Base-by-base conservation (phyloP, 2,888 invertebrate genomes). In the Timema podura region DNA sequence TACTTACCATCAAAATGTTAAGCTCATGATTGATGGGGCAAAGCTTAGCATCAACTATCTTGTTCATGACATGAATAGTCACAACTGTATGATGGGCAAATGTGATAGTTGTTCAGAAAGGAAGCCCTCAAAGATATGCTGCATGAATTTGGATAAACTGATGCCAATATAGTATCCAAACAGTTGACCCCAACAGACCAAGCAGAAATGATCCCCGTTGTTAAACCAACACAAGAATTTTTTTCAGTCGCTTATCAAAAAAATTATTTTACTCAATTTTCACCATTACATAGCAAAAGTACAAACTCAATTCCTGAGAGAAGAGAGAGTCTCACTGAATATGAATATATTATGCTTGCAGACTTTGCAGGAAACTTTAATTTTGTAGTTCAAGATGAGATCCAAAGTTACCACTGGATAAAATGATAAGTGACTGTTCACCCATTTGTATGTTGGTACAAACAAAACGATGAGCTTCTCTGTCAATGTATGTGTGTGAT, bases 311-410 rank as follows among this genome's bases (percentile, higher is more conserved):
- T 61, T 44, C 61, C 61, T 61, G 61, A 61, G 44, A 61, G 30
- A 30, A 45, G 13, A 61, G 61, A 57, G 44, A 61, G 13, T 5
- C n/a, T n/a, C 10, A 44, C 11, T 30, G n/a, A 61, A 30, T 11
- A 16, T 44, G 61, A 61, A 45, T 61, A 30, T 45, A 61, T 61
- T 61, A 5, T 44, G 16, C 61, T 61, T 61, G 61, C 16, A 61
- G 61, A 16, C 44, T 61, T 61, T 44, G 61, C 61, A 61, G 61
- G 30, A 61, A 61, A 61, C 61, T 30, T 61, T 61, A 61, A 30
- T 44, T 61, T 61, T 61, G 61, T 61, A 44, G 13, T 61, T 45
- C 61, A 61, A 61, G 61, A 61, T 5, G 30, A 30, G 44, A 16
- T 61, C 9, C 61, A 61, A 5, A 61, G 61, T 30, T 61, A 44